Base-by-base conservation (phyloP, 2,888 invertebrate genomes). In the Yponomeuta malinellus region DNA sequence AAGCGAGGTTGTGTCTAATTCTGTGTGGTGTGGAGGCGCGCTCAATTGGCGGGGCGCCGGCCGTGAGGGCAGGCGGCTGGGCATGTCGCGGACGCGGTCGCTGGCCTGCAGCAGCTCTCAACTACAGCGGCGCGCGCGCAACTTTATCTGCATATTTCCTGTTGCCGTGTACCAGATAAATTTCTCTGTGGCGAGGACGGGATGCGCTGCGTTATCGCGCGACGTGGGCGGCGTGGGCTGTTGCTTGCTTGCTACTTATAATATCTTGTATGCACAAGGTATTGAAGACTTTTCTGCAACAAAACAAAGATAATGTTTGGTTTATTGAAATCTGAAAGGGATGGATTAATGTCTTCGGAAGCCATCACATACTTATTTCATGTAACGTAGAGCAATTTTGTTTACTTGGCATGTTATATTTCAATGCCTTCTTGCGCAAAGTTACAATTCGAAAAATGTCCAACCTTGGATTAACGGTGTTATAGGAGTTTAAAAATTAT, bases 221-320 rank as follows among this genome's bases (percentile, higher is more conserved):
- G 76, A 81, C 84, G 89, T 89, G 88, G 89, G 88, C 83, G 89
- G 88, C 78, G 81, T 74, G 15, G 79, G 78, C 78, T 85, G 85
- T 87, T 86, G 85, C 82, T 88, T 86, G 85, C 82, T 84, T 79
- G 82, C 79, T 83, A 85, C 89, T 88, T 87, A 81, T 83, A 87
- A 87, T 87, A 84, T 87, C 89, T 90, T 90, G 88, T 87, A 78
- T 85, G 80, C 80, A 85, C 87, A 88, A 90, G 90, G 87, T 89
- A 88, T 86, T 76, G 80, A 82, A 88, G 86, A 83, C 83, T 88
- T 87, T 84, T 90, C 91, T 91, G 90, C 82, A 92, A 92, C 89
- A 90, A 90, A 82, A 83, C 81, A 82, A 79, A 79, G 76, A 82
- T 37, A n/a, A 78, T n/a, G 75, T 74, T 78, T 78, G 79, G 74